These are phyloP conservation scores for Loripinus fragilis DNA, from an alignment of 2,888 invertebrate species.

Conservation along the genomic window DNA sequence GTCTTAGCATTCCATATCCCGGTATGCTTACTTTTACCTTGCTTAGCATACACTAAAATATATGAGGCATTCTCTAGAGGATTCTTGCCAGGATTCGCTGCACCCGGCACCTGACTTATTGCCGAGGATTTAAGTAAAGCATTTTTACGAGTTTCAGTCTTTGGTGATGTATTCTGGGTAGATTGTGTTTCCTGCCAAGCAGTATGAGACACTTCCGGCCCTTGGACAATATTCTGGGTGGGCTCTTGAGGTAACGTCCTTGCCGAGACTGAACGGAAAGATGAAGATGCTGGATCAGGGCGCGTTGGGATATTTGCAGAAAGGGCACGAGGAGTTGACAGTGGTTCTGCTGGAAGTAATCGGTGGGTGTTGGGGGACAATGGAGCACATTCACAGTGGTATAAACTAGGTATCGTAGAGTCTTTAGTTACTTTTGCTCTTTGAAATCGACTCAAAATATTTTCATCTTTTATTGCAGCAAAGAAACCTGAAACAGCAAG, in stretches of 20 bases:
- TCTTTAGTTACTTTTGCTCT: slow-evolving; percentile 47
- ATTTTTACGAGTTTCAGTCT: slow-evolving; percentile 12
- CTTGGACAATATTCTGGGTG: background rate
- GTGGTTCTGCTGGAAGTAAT: slow-evolving; percentile 56
- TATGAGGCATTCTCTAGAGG: slow-evolving; percentile 56
- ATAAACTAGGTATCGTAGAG: slow-evolving; percentile 52
- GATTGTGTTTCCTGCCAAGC: slow-evolving; percentile 44
- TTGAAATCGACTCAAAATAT: slow-evolving; percentile 44
- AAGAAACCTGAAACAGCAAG: slow-evolving; percentile 63
- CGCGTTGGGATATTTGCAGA: slow-evolving; percentile 55
- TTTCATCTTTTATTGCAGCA: slow-evolving; percentile 57
- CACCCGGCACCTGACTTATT: background rate
- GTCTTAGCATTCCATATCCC: slow-evolving; percentile 69
- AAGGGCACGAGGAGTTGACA: slow-evolving; percentile 53
- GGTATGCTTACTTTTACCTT: slow-evolving; percentile 73
- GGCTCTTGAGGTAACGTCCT: slow-evolving; percentile 39
- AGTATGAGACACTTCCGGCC: slow-evolving; percentile 20
- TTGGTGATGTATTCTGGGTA: slow-evolving; percentile 34
- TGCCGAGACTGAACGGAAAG: slow-evolving; percentile 47
- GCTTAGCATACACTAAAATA: slow-evolving; percentile 69
- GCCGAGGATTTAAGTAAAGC: slow-evolving; percentile 11
- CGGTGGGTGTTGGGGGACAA: slow-evolving; percentile 47
- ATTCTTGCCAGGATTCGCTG: slow-evolving; percentile 29
- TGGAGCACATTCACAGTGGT: slow-evolving; percentile 56
- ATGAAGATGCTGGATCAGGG: slow-evolving; percentile 19